These are phyloP conservation scores for Clarias gariepinus DNA, from an alignment of 2,113 vertebrate genomes.

Conservation along the genomic window DNA sequence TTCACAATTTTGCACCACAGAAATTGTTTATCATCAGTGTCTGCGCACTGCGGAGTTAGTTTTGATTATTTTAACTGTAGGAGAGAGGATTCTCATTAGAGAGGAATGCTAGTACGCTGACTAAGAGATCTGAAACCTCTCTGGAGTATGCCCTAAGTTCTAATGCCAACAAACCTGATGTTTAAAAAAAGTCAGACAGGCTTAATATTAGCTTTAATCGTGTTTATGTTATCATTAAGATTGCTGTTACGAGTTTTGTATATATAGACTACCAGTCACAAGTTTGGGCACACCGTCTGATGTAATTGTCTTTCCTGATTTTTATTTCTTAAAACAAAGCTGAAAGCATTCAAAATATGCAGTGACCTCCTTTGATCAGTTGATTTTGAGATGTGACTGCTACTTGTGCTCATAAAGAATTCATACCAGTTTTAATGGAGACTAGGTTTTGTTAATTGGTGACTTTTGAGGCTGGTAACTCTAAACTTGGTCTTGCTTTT, in stretches of 20 bases:
- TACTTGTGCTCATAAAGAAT: too few relatives aligned
- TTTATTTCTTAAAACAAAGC: too few relatives aligned
- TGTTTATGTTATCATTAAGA: background rate
- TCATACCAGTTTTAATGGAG: too few relatives aligned
- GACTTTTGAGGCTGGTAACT: too few relatives aligned
- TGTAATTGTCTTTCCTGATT: too few relatives aligned
- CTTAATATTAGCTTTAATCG: slow-evolving; percentile 6
- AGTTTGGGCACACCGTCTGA: too few relatives aligned
- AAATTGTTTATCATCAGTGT: background rate
- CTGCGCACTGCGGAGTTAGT: background rate
- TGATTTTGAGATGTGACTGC: too few relatives aligned
- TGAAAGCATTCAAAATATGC: too few relatives aligned
- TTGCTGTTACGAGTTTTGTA: background rate
- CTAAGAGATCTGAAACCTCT: slow-evolving; percentile 11
- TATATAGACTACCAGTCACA: too few relatives aligned
- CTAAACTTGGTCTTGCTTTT: too few relatives aligned
- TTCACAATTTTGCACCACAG: background rate
- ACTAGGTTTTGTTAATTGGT: too few relatives aligned
- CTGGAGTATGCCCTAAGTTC: background rate
- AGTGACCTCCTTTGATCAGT: too few relatives aligned
- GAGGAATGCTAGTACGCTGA: slow-evolving; percentile 15
- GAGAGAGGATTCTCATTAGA: slow-evolving; percentile 39
- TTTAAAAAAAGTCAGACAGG: background rate
- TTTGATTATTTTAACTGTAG: slow-evolving; percentile 16
- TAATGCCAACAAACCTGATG: background rate